Evolutionary conservation across 2,113 vertebrate genomes (phyloP).

Genomic region (Platysteira castanea): DNA sequence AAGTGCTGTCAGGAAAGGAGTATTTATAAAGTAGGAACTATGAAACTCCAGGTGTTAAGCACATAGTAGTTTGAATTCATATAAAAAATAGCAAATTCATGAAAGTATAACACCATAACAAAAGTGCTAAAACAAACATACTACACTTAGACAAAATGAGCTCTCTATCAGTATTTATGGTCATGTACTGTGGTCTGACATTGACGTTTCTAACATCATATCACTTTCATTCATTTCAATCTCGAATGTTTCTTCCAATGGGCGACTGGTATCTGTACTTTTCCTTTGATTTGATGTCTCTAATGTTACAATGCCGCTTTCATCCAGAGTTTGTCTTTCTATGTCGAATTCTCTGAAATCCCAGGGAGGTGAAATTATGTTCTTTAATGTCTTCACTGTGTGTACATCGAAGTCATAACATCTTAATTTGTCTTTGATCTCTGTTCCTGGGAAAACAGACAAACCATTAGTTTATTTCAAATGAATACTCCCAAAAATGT

Average conservation of each 20-base stretch:
- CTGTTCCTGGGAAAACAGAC: slow-evolving; percentile 82
- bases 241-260: slow-evolving; percentile 87
- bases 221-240: slow-evolving; percentile 98
- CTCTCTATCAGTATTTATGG: neutral
- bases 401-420: slow-evolving; percentile 84
- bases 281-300: slow-evolving; percentile 84
- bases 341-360: slow-evolving; percentile 82
- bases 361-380: slow-evolving; percentile 88
- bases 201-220: slow-evolving; percentile 93
- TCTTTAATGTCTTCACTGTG: slow-evolving; percentile 90
- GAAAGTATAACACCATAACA: slow-evolving; percentile 42
- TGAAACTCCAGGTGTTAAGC: neutral
- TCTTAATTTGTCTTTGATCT: slow-evolving; percentile 93
- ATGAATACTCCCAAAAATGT: neutral
- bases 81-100: slow-evolving; percentile 58
- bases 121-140: slow-evolving; percentile 40
- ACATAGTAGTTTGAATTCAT: slow-evolving; percentile 4
- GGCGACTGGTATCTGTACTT: slow-evolving; percentile 81
- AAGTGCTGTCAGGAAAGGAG: neutral
- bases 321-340: slow-evolving; percentile 81
- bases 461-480: neutral
- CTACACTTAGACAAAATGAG: neutral
- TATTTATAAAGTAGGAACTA: neutral
- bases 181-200: slow-evolving; percentile 95
- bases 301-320: slow-evolving; percentile 79